A percentile compares a stretch with the other conserved stretches of the same genome.
These are phyloP conservation scores for Cecidostiba fungosa DNA, from an alignment of 2,888 invertebrate genomes.

Conservation along the genomic window DNA sequence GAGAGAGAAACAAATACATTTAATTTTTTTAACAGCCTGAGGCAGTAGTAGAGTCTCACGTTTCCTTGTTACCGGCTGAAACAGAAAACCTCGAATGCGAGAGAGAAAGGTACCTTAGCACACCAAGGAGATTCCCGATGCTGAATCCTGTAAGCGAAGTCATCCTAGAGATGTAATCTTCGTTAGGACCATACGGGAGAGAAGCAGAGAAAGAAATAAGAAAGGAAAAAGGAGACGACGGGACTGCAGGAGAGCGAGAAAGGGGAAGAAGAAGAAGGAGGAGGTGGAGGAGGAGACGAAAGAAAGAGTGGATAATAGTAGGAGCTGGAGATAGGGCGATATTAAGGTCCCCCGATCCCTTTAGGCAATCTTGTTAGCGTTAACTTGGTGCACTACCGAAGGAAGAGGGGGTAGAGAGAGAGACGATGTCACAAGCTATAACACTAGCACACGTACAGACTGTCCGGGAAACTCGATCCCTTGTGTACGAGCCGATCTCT, in stretches of 20 bases:
- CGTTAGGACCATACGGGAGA: slow-evolving; percentile 45
- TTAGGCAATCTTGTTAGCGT: slow-evolving; percentile 75
- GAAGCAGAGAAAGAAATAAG: slow-evolving; percentile 53
- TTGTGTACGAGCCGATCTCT: slow-evolving; percentile 24
- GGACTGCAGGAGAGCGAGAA: slow-evolving; percentile 1
- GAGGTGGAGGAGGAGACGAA: slow-evolving; percentile 59
- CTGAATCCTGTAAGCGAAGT: slow-evolving; percentile 47
- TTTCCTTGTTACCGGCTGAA: slow-evolving; percentile 55
- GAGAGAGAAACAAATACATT: not conserved
- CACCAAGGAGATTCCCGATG: slow-evolving; percentile 27
- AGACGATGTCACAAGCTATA: slow-evolving; percentile 67
- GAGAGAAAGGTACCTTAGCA: not conserved
- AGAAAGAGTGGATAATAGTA: slow-evolving; percentile 63
- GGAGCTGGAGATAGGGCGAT: slow-evolving; percentile 59
- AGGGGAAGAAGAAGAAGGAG: slow-evolving; percentile 53
- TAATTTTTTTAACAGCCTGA: slow-evolving; percentile 42
- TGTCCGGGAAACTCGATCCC: slow-evolving; percentile 35
- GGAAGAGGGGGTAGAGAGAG: slow-evolving; percentile 49
- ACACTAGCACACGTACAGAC: slow-evolving; percentile 16
- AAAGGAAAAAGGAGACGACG: slow-evolving; percentile 53
- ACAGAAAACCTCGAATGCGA: slow-evolving; percentile 50
- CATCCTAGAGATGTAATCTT: slow-evolving; percentile 60
- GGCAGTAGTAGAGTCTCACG: slow-evolving; percentile 21
- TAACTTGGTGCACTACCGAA: slow-evolving; percentile 66
- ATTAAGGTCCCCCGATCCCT: slow-evolving; percentile 69